phyloP scores from a whole-genome alignment of 2,113 vertebrate genomes.

The Micromys minutus region DNA sequence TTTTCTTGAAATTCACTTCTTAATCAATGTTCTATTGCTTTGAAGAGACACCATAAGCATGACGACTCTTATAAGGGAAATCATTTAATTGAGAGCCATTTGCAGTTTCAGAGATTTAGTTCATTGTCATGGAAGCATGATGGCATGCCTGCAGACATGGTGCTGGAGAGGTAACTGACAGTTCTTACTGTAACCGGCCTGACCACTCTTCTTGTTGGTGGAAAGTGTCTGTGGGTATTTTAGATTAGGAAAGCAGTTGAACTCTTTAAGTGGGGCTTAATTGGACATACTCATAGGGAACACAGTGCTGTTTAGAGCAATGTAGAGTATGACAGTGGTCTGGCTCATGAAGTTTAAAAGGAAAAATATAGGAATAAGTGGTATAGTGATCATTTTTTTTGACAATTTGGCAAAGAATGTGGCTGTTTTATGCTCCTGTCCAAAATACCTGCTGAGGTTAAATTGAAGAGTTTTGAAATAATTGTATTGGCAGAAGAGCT shows the following conservation, averaged over 20 bases:
- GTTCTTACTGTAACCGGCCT: background rate
- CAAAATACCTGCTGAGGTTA: background rate
- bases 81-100: background rate
- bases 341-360: background rate
- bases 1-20: background rate
- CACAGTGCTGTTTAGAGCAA: background rate
- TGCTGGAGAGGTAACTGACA: background rate
- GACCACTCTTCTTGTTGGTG: background rate
- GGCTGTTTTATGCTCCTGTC: background rate
- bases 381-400: background rate
- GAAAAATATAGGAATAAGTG: background rate
- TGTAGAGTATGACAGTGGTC: background rate
- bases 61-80: background rate
- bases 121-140: background rate
- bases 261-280: background rate
- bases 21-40: background rate
- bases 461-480: background rate
- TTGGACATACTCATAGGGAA: background rate
- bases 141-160: background rate
- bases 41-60: background rate
- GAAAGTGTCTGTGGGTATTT: background rate
- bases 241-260: background rate
- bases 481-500: background rate
- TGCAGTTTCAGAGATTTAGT: background rate
- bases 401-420: background rate